Conservation (phyloP, 2,888 invertebrate species). For the Nebria brevicollis region DNA sequence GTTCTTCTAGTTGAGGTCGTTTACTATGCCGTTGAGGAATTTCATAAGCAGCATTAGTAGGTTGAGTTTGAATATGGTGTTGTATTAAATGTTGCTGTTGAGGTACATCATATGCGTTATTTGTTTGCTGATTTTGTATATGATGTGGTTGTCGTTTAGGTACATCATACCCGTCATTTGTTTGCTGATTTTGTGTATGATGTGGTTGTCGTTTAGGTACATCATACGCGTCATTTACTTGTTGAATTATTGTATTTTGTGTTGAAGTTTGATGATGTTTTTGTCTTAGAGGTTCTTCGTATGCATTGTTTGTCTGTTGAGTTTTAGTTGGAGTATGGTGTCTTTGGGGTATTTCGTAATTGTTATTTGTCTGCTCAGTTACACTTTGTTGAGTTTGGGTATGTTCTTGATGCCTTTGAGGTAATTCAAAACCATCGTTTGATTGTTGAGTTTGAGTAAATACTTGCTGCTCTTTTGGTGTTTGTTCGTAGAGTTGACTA, state of each 20-base stretch:
- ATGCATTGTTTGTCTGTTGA: neutral
- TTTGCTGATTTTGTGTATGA: neutral
- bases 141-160: neutral
- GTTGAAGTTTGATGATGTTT: neutral
- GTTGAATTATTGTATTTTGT: neutral
- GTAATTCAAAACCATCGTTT: constrained; percentile 52
- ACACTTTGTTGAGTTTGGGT: constrained; percentile 49
- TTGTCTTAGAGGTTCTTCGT: neutral
- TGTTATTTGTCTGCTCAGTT: constrained; percentile 50
- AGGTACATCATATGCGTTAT: neutral
- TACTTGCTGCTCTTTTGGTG: constrained; percentile 51
- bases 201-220: neutral
- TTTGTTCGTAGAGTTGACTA: constrained; percentile 53
- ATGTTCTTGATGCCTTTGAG: constrained; percentile 57
- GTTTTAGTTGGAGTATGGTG: neutral
- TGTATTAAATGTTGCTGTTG: neutral
- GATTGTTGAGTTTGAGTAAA: neutral
- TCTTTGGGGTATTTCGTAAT: constrained; percentile 4
- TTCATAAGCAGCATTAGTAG: neutral
- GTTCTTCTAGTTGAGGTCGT: neutral
- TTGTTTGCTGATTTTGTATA: neutral
- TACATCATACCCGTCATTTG: neutral
- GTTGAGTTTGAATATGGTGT: neutral
- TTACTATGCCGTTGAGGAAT: neutral
- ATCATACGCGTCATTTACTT: neutral